These are phyloP conservation scores for Cataglyphis hispanica DNA, from an alignment of 1,140 invertebrate genomes.

Conservation along the genomic window DNA sequence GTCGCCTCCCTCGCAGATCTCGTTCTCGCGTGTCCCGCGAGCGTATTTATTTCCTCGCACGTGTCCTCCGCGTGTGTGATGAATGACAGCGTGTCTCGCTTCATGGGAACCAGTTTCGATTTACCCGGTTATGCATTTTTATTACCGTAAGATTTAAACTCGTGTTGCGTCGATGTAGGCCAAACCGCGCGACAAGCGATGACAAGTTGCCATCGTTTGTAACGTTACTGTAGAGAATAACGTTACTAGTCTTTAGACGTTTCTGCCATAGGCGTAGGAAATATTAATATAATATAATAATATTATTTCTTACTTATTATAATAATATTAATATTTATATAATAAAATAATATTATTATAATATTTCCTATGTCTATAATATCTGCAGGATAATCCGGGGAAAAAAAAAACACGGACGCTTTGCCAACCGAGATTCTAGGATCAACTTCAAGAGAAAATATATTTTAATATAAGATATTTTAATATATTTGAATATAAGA, in stretches of 20 bases:
- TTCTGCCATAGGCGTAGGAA: no score
- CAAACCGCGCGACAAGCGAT: slow-evolving; percentile 3
- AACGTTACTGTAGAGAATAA: neutral
- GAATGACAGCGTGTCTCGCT: neutral
- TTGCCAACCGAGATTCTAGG: no score
- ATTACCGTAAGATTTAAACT: slow-evolving; percentile 22
- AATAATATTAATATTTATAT: no score
- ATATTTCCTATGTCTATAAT: no score
- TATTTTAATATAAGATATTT: no score
- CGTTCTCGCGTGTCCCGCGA: slow-evolving; percentile 25
- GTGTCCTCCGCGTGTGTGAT: slow-evolving; percentile 29
- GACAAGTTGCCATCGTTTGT: slow-evolving; percentile 1
- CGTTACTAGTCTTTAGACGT: no score
- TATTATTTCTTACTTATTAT: no score
- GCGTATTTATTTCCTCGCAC: slow-evolving; percentile 12
- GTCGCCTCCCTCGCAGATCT: slow-evolving; percentile 1
- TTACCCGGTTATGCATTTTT: slow-evolving; percentile 24
- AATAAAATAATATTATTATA: no score
- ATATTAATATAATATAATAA: no score
- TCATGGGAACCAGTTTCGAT: slow-evolving; percentile 49
- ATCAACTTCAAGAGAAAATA: no score
- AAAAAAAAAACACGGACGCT: neutral
- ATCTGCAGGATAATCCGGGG: neutral
- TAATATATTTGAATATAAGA: neutral
- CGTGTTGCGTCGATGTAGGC: neutral